Evolutionary conservation across 2,888 invertebrate species (phyloP).

Genomic region (Chaitophorus viminalis): DNA sequence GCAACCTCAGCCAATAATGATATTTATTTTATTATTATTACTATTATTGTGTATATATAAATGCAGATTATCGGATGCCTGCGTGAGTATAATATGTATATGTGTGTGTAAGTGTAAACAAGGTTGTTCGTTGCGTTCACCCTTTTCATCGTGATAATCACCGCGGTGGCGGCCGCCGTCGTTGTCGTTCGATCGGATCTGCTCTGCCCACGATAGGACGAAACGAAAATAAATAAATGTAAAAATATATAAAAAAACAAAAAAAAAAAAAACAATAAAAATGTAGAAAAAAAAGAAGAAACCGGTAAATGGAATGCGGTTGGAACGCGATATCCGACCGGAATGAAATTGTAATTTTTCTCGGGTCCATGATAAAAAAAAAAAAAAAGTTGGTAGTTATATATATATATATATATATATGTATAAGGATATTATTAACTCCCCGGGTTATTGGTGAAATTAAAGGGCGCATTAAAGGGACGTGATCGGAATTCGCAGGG

Average conservation of each 20-base stretch:
- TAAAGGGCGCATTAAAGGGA: slow-evolving; percentile 56
- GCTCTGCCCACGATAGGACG: slow-evolving; percentile 1
- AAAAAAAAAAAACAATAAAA: slow-evolving; percentile 17
- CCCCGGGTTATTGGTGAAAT: slow-evolving; percentile 51
- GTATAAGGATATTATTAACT: slow-evolving; percentile 60
- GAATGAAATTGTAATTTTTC: slow-evolving; percentile 57
- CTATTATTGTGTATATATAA: slow-evolving; percentile 35
- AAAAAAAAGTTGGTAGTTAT: not conserved
- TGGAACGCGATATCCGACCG: slow-evolving; percentile 48
- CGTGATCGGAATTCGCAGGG: slow-evolving; percentile 55
- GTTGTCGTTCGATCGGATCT: slow-evolving; percentile 1
- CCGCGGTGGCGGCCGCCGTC: not conserved
- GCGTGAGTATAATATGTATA: not conserved
- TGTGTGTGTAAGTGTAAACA: slow-evolving; percentile 35
- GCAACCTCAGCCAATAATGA: slow-evolving; percentile 54
- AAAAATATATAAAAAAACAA: not conserved
- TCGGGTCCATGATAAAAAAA: slow-evolving; percentile 9
- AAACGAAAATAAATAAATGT: slow-evolving; percentile 9
- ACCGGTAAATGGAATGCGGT: slow-evolving; percentile 57
- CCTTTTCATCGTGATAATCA: slow-evolving; percentile 12
- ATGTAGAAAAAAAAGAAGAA: not conserved
- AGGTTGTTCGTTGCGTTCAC: slow-evolving; percentile 24
- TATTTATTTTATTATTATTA: slow-evolving; percentile 57
- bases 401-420: too few relatives aligned
- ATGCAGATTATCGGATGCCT: slow-evolving; percentile 40